Conservation (phyloP, 2,888 invertebrate genomes). For the Choreutis nemorana region DNA sequence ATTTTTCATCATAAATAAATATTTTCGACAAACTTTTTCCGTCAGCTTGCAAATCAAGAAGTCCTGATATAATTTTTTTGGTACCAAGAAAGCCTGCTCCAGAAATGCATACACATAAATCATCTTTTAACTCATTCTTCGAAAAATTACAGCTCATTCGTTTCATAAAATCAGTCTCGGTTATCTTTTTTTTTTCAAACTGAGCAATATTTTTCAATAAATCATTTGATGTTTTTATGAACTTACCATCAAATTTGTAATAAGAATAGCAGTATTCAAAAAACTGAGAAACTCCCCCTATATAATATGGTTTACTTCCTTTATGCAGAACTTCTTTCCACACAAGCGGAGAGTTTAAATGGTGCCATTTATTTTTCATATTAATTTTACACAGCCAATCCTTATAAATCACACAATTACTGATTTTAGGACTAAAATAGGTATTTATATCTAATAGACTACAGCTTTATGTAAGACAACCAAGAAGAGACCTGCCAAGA, state of each 20-base stretch:
- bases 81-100: conserved; percentile 35
- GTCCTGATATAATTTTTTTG: conserved; percentile 36
- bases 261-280: conserved; percentile 69
- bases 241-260: conserved; percentile 52
- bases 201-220: conserved; percentile 30
- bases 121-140: conserved; percentile 12
- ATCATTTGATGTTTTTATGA: conserved; percentile 27
- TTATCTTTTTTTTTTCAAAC: conserved; percentile 20
- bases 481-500: too few relatives aligned
- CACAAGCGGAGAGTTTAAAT: conserved; percentile 60
- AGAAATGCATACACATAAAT: conserved; percentile 34
- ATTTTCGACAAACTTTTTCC: conserved; percentile 31
- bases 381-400: conserved; percentile 59
- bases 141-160: conserved; percentile 6
- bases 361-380: conserved; percentile 61
- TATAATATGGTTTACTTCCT: conserved; percentile 61
- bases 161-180: conserved; percentile 13
- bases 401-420: conserved; percentile 22
- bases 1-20: conserved; percentile 33
- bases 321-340: conserved; percentile 68
- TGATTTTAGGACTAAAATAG: too few relatives aligned
- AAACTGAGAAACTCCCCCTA: conserved; percentile 69
- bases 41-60: conserved; percentile 27
- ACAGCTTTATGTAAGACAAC: too few relatives aligned
- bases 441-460: too few relatives aligned